phyloP scores from a whole-genome alignment of 2,113 vertebrate species.

The Columbina picui region DNA sequence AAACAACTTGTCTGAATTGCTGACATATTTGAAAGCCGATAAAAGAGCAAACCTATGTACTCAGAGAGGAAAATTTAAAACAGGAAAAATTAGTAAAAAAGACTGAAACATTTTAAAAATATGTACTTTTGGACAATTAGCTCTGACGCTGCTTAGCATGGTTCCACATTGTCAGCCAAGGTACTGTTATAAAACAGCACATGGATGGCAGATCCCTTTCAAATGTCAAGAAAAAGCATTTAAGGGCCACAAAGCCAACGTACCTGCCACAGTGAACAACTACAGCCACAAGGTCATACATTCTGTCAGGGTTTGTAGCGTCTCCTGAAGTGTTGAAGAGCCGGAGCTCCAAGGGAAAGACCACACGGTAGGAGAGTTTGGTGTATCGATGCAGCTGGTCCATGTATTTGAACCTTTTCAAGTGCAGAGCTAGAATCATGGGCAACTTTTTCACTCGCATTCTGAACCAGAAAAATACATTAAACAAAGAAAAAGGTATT shows the following conservation, averaged over 20 bases:
- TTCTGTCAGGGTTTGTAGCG: conserved; percentile 90
- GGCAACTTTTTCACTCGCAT: conserved; percentile 94
- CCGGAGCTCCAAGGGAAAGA: conserved; percentile 91
- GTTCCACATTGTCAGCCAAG: neutral
- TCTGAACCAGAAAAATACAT: neutral
- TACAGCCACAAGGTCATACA: conserved; percentile 93
- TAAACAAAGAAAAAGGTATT: neutral
- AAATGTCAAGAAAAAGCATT: neutral
- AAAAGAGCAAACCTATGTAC: neutral
- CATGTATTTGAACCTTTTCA: conserved; percentile 96
- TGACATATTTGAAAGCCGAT: neutral
- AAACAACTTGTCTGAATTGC: neutral
- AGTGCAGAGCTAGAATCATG: conserved; percentile 91
- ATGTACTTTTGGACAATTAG: neutral
- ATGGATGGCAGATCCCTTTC: too few relatives aligned
- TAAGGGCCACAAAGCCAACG: neutral
- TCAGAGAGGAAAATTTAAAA: neutral
- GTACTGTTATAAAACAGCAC: rapidly evolving
- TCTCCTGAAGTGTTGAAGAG: conserved; percentile 95
- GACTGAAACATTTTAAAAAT: neutral
- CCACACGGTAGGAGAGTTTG: conserved; percentile 92
- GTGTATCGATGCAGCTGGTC: conserved; percentile 95
- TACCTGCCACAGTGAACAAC: conserved; percentile 94
- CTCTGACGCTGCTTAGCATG: rapidly evolving
- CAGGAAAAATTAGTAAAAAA: neutral